Conservation (phyloP, 2,888 invertebrate species). For the Arctia plantaginis region DNA sequence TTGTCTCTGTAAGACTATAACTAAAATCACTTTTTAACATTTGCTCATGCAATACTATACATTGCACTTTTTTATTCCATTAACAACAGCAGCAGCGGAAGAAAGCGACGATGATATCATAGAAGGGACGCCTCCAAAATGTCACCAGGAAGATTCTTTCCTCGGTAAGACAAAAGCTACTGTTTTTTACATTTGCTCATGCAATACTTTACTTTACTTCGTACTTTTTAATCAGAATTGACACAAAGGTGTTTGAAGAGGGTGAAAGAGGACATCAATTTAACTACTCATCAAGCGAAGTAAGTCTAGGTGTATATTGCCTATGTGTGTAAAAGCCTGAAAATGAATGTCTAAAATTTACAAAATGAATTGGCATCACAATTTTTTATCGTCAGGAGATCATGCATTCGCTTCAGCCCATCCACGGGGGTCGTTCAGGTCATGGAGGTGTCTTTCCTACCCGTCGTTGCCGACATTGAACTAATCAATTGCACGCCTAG, state of each 20-base stretch:
- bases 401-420: background rate
- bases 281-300: background rate
- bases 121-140: slow-evolving; percentile 10
- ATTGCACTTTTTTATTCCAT: too few relatives aligned
- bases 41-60: too few relatives aligned
- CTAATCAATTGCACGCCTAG: slow-evolving; percentile 1
- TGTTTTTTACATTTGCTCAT: too few relatives aligned
- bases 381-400: background rate
- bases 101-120: slow-evolving; percentile 9
- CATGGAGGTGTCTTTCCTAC: background rate
- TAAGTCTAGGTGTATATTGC: background rate
- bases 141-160: slow-evolving; percentile 6
- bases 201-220: too few relatives aligned
- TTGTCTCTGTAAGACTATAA: too few relatives aligned
- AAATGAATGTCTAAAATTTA: slow-evolving; percentile 3
- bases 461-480: background rate
- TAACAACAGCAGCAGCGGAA: too few relatives aligned
- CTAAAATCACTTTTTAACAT: too few relatives aligned
- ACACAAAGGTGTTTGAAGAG: background rate
- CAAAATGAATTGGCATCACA: background rate
- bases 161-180: background rate
- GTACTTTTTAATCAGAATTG: too few relatives aligned
- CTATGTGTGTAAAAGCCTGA: slow-evolving; percentile 3
- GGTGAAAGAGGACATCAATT: background rate
- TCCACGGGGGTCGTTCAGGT: background rate